These are phyloP conservation scores for Eupithecia exiguata DNA, from an alignment of 2,888 invertebrate species.

Conservation along the genomic window DNA sequence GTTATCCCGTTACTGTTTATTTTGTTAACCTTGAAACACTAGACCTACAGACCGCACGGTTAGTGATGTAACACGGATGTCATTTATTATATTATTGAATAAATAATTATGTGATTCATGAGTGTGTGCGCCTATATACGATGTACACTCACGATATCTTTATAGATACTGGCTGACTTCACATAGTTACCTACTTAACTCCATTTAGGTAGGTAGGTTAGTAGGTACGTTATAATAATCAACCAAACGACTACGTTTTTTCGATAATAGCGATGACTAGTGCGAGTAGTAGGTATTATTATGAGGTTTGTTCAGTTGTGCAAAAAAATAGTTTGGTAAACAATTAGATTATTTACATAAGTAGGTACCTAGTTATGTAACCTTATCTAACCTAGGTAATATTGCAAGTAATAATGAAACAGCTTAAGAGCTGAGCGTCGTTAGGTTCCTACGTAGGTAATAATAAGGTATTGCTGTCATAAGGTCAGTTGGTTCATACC, in stretches of 20 bases:
- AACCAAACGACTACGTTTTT: not conserved
- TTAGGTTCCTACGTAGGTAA: no score
- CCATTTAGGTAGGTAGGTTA: not conserved
- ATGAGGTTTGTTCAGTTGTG: not conserved
- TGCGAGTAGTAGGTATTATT: not conserved
- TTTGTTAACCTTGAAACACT: constrained; percentile 9
- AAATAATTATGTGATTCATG: not conserved
- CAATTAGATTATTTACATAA: no score
- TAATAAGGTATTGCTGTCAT: no score
- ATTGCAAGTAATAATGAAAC: not conserved
- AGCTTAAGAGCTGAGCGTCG: not conserved
- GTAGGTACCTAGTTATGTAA: not conserved
- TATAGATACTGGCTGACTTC: constrained; percentile 2
- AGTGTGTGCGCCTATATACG: not conserved
- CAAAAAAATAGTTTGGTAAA: not conserved
- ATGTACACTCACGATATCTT: not conserved
- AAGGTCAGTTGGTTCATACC: no score
- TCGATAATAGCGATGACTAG: not conserved
- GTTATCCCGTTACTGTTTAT: not conserved
- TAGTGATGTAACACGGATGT: not conserved
- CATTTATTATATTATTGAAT: not conserved
- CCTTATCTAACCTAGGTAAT: not conserved
- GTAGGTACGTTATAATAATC: not conserved
- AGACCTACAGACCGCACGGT: not conserved
- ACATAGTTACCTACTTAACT: not conserved